Conservation (phyloP, 2,113 vertebrate genomes). For the Vireo altiloquus region DNA sequence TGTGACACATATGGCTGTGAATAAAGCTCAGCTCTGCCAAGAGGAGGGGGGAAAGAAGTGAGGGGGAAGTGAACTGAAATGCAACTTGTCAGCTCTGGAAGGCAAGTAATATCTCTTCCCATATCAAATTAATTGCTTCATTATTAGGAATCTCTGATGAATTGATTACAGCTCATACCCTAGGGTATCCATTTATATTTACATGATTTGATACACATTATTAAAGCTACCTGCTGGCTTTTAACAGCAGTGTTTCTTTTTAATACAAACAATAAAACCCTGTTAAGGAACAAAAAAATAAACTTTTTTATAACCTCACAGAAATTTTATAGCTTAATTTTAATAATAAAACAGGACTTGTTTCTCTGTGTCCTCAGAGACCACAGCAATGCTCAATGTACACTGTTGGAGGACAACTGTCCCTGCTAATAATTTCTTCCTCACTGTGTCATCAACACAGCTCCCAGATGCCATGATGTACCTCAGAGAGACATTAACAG, state of each 20-base stretch:
- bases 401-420: background rate
- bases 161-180: background rate
- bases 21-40: background rate
- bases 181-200: background rate
- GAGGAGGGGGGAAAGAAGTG: background rate
- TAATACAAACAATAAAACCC: background rate
- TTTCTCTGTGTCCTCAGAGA: background rate
- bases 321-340: background rate
- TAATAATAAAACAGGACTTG: background rate
- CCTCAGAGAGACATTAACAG: background rate
- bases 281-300: background rate
- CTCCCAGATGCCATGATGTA: background rate
- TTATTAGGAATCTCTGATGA: constrained; percentile 18
- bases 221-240: background rate
- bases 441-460: background rate
- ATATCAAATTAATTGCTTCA: constrained; percentile 14
- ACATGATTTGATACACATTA: background rate
- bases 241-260: background rate
- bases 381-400: background rate
- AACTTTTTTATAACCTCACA: background rate
- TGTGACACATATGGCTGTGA: background rate
- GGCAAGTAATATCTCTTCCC: background rate
- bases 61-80: background rate
- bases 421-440: background rate
- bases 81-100: background rate